Evolutionary conservation across 2,113 vertebrate genomes (phyloP).

Genomic region (Ailurus styani): DNA sequence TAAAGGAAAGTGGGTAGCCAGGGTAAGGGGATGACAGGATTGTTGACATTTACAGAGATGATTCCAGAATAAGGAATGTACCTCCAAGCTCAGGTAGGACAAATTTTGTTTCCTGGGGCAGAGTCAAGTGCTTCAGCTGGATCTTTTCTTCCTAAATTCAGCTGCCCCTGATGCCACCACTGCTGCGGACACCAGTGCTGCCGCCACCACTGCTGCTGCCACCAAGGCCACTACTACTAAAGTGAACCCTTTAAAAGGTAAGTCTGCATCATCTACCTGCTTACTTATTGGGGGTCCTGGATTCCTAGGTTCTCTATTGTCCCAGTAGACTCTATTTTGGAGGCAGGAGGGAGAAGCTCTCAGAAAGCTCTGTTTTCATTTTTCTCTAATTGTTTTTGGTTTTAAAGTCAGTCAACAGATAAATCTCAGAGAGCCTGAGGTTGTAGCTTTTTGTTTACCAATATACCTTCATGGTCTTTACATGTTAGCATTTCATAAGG

Average conservation of each 20-base stretch:
- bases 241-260: fast-evolving
- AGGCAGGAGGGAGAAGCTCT: neutral
- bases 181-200: neutral
- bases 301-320: neutral
- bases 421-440: neutral
- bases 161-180: neutral
- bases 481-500: neutral
- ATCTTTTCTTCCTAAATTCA: neutral
- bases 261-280: neutral
- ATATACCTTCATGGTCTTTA: neutral
- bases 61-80: neutral
- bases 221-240: too few species aligned
- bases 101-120: neutral
- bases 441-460: neutral
- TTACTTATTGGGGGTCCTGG: neutral
- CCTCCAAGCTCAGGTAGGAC: fast-evolving
- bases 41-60: neutral
- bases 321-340: neutral
- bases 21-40: neutral
- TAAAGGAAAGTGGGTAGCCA: neutral
- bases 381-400: neutral
- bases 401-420: neutral
- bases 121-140: neutral
- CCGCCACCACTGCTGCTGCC: neutral
- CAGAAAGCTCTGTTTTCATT: neutral